Conservation (phyloP, 2,888 invertebrate genomes). For the Dorcus hopei region DNA sequence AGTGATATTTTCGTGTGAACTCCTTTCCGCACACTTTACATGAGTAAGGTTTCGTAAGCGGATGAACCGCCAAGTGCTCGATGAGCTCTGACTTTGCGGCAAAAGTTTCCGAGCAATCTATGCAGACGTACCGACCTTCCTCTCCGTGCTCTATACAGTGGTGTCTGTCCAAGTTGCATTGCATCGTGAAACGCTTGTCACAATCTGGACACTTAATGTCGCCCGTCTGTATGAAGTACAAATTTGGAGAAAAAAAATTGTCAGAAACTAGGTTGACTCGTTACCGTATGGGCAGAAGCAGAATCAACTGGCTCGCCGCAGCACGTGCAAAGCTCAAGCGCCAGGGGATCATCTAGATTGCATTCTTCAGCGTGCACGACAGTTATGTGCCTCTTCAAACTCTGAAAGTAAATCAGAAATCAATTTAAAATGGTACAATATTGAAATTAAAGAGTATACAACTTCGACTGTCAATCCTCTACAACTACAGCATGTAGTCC, state of each 20-base stretch:
- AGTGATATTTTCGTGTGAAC: conserved; percentile 74
- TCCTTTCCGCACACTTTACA: conserved; percentile 68
- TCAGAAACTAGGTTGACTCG: not conserved
- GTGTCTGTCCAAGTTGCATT: conserved; percentile 65
- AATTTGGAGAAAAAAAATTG: conserved; percentile 12
- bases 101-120: conserved; percentile 65
- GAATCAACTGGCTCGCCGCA: conserved; percentile 57
- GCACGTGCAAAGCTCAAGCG: conserved; percentile 54
- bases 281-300: conserved; percentile 35
- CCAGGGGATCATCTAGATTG: conserved; percentile 41
- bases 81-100: conserved; percentile 59
- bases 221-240: conserved; percentile 46
- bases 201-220: conserved; percentile 60
- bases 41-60: conserved; percentile 57
- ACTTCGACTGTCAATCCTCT: too few species aligned
- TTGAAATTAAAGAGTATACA: too few species aligned
- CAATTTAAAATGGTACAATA: not conserved
- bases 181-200: conserved; percentile 69
- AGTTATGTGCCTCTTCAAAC: conserved; percentile 46
- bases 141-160: conserved; percentile 66
- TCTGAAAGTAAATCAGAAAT: conserved; percentile 34
- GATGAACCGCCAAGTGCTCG: conserved; percentile 67
- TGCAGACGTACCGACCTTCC: conserved; percentile 58
- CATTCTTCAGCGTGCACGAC: conserved; percentile 35
- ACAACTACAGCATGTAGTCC: too few species aligned